A percentile compares a stretch with the other conserved stretches of the same genome.
Conservation (phyloP, 2,888 invertebrate genomes). For the Diploptera punctata region DNA sequence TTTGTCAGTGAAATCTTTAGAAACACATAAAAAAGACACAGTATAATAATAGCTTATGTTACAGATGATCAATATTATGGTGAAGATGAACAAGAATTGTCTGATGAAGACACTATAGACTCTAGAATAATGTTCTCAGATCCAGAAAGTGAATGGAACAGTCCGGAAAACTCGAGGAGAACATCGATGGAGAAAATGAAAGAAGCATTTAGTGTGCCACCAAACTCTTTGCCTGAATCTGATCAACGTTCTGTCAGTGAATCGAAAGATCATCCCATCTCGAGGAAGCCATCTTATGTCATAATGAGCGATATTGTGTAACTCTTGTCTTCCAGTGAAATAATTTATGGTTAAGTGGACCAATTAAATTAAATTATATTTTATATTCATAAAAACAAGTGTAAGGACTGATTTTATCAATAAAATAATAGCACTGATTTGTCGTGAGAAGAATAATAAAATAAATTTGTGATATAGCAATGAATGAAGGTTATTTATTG, state of each 20-base stretch:
- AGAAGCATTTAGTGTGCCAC: constrained; percentile 17
- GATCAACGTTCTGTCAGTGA: constrained; percentile 25
- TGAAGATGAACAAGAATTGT: constrained; percentile 45
- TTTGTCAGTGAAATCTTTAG: no score
- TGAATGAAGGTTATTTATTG: no score
- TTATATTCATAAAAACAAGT: no score
- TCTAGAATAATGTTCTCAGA: constrained; percentile 47
- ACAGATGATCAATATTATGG: constrained; percentile 37
- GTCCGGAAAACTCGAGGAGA: neutral
- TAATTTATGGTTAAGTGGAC: no score
- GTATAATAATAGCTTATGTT: no score
- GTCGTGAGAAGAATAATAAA: no score
- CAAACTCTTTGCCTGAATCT: constrained; percentile 36
- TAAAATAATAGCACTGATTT: no score
- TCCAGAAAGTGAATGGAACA: constrained; percentile 49
- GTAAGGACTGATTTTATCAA: neutral
- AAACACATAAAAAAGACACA: no score
- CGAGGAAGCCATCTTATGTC: constrained; percentile 30
- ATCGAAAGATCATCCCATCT: neutral
- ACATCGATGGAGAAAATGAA: neutral
- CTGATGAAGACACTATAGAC: constrained; percentile 49
- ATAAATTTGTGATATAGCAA: no score
- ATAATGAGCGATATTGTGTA: constrained; percentile 31
- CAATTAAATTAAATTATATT: no score
- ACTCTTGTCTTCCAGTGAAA: neutral